A percentile compares a stretch with the other conserved stretches of the same genome.
Conservation (phyloP, 2,113 vertebrate species). For the Madoqua kirkii region DNA sequence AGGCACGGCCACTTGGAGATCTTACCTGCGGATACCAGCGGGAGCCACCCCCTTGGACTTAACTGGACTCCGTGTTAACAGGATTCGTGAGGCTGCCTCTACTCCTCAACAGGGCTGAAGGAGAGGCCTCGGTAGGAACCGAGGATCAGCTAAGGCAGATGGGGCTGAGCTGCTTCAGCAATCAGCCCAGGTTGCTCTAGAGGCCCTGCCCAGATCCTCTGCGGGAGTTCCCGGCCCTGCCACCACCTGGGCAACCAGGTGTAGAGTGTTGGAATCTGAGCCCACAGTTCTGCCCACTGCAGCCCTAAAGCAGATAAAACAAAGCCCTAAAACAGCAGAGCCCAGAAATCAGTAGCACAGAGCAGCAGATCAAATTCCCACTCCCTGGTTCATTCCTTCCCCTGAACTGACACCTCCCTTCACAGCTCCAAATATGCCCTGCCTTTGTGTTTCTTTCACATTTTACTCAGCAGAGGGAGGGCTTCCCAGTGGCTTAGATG, state of each 20-base stretch:
- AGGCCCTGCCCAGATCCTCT: not conserved
- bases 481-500: not conserved
- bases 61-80: too few species aligned
- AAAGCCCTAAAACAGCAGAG: not conserved
- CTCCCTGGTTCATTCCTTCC: not conserved
- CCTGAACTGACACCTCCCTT: not conserved
- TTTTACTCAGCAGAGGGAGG: not conserved
- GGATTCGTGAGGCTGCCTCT: accelerated
- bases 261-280: not conserved
- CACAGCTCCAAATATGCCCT: not conserved
- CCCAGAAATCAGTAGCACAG: not conserved
- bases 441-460: not conserved
- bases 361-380: not conserved
- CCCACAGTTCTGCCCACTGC: too few species aligned
- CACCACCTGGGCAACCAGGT: not conserved
- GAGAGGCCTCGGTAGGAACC: not conserved
- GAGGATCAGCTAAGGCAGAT: not conserved
- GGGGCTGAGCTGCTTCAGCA: not conserved
- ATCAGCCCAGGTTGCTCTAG: not conserved
- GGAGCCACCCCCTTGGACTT: not conserved
- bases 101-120: not conserved
- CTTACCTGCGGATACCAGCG: accelerated
- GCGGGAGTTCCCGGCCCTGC: not conserved
- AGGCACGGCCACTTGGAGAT: not conserved
- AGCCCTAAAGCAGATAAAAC: not conserved